Base-by-base conservation (phyloP, 2,113 vertebrate genomes). In the Pagrus major region DNA sequence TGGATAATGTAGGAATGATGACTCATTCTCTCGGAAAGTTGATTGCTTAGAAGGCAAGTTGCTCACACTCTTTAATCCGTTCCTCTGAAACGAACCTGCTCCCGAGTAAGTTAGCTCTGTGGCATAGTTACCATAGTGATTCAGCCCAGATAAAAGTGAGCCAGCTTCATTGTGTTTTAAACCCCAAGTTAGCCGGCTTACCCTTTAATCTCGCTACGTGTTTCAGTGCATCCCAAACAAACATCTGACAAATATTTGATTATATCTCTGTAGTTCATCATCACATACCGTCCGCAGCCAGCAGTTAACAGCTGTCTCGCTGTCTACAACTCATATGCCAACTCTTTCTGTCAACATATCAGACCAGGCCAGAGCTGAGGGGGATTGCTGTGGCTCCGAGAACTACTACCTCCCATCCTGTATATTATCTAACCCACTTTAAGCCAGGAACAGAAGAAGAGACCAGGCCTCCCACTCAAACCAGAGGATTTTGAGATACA, bases 401-500 rank as follows among this genome's bases (percentile, higher is more conserved):
- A 61, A 63, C 60, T 27, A 60, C 54, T 23, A 41, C 12, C 52
- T 29, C 69, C 44, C 78, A 76, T 65, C 78, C 55, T 64, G 84
- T 85, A 41, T 73, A 63, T 87, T 46, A 84, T 72, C 67, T 39
- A 58, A 86, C 25, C 27, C 31, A 42, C 12, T n/a, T n/a, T 52
- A 33, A 66, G 27, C 71, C 72, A 76, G 64, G 9, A 44, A 55
- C 14, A 80, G 55, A 68, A 35, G 51, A 56, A 35, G 14, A 70
- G 15, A 71, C 37, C 60, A 78, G 7, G 25, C 54, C 12, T 46
- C 42, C 46, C 46, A 68, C 58, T 76, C 56, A 51, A 51, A 71
- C 68, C 70, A 76, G 25, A 54, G 72, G 88, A 86, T 81, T 81
- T 63, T 81, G 93, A 92, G 92, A 86, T 75, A 66, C 79, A 65